Percentiles rank a stretch among this genome's conserved stretches.
Conservation (phyloP, 1,140 invertebrate genomes). For the Psix sp. region DNA sequence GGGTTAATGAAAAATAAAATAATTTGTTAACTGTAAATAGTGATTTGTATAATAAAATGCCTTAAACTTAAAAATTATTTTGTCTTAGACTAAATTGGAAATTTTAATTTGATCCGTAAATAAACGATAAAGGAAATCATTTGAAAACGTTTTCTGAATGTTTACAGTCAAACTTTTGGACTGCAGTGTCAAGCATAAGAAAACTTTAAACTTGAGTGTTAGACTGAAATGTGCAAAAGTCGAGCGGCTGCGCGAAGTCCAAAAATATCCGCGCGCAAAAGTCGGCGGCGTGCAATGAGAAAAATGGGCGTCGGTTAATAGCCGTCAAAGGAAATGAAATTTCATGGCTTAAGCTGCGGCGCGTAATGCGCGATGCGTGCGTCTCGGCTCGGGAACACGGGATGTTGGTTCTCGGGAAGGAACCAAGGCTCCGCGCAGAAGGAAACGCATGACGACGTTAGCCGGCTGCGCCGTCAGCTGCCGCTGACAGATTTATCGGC, state of each 20-base stretch:
- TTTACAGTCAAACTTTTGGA: too few species aligned
- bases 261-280: constrained; percentile 43
- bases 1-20: too few species aligned
- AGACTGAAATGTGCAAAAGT: constrained; percentile 31
- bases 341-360: constrained; percentile 49
- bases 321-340: constrained; percentile 61
- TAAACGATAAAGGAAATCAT: too few species aligned
- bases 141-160: too few species aligned
- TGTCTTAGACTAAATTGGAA: too few species aligned
- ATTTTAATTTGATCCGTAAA: too few species aligned
- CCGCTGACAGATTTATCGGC: constrained; percentile 78
- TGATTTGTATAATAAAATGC: too few species aligned
- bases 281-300: constrained; percentile 49
- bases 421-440: constrained; percentile 56
- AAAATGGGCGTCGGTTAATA: constrained; percentile 53
- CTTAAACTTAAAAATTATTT: too few species aligned
- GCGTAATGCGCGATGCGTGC: constrained; percentile 48
- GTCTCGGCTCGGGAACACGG: constrained; percentile 55
- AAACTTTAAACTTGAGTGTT: too few species aligned
- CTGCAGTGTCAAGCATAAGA: too few species aligned
- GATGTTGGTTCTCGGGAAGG: constrained; percentile 64
- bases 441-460: constrained; percentile 61
- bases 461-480: constrained; percentile 75
- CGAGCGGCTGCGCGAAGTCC: constrained; percentile 25
- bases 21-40: too few species aligned